Evolutionary conservation across 1,140 invertebrate genomes (phyloP).

Genomic region (Polypedilum vanderplanki): DNA sequence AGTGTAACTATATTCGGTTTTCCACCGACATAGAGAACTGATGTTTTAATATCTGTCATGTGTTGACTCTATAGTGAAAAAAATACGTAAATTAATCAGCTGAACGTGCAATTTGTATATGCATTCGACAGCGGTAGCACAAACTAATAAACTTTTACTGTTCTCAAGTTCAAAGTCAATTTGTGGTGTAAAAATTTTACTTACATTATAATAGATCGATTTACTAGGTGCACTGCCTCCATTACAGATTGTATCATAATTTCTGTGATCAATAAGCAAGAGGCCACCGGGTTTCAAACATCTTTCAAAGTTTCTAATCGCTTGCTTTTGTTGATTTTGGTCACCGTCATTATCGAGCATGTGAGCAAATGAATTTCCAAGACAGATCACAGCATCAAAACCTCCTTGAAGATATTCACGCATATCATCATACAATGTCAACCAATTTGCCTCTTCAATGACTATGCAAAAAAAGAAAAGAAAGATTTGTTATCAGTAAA

Average conservation of each 20-base stretch:
- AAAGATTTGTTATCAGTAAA: neutral
- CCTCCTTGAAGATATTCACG: slow-evolving; percentile 51
- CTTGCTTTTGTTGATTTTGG: slow-evolving; percentile 68
- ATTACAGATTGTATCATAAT: slow-evolving; percentile 75
- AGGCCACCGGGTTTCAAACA: slow-evolving; percentile 79
- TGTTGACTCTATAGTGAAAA: slow-evolving; percentile 60
- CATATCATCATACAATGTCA: slow-evolving; percentile 64
- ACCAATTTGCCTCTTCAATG: slow-evolving; percentile 76
- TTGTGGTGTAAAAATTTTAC: slow-evolving; percentile 36
- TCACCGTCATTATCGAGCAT: slow-evolving; percentile 69
- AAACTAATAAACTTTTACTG: neutral
- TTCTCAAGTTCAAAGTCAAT: neutral
- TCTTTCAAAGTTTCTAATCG: slow-evolving; percentile 67
- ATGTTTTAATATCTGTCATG: slow-evolving; percentile 73
- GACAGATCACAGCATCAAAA: slow-evolving; percentile 76
- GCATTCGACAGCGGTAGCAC: neutral
- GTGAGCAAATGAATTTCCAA: slow-evolving; percentile 86
- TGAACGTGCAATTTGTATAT: neutral
- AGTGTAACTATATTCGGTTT: slow-evolving; percentile 66
- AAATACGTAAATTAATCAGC: neutral
- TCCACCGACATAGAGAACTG: slow-evolving; percentile 66
- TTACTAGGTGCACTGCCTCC: slow-evolving; percentile 65
- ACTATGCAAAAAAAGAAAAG: slow-evolving; percentile 46
- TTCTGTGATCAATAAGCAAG: slow-evolving; percentile 78
- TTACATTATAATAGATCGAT: slow-evolving; percentile 83